These are phyloP conservation scores for Limnodromus scolopaceus DNA, from an alignment of 2,797 vertebrate species.

Conservation along the genomic window DNA sequence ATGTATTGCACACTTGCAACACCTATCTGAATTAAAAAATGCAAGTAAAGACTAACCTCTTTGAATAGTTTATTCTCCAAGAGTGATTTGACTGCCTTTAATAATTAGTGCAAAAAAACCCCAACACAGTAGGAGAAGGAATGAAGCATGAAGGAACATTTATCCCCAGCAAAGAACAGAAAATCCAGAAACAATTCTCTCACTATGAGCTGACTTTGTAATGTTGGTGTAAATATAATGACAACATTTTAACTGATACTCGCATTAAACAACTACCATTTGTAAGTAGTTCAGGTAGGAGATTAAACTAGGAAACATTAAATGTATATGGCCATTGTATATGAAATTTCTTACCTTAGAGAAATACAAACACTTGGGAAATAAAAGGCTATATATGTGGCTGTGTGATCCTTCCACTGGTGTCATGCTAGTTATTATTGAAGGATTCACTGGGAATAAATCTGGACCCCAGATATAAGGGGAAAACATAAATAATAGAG, in stretches of 20 bases:
- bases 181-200: neutral
- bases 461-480: neutral
- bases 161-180: neutral
- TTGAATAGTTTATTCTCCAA: neutral
- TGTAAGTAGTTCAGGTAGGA: neutral
- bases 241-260: neutral
- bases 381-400: neutral
- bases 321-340: neutral
- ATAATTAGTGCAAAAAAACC: neutral
- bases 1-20: neutral
- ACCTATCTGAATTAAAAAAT: neutral
- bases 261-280: neutral
- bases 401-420: neutral
- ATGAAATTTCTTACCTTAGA: neutral
- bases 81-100: neutral
- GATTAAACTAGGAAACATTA: neutral
- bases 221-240: neutral
- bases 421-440: neutral
- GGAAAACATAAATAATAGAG: neutral
- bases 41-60: neutral
- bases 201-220: neutral
- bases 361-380: neutral
- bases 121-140: neutral
- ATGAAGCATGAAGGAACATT: neutral
- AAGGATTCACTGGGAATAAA: neutral